Evolutionary conservation across 2,113 vertebrate species (phyloP), one percentile per base, ranked within the genome.

Genomic region (Elgaria multicarinata): DNA sequence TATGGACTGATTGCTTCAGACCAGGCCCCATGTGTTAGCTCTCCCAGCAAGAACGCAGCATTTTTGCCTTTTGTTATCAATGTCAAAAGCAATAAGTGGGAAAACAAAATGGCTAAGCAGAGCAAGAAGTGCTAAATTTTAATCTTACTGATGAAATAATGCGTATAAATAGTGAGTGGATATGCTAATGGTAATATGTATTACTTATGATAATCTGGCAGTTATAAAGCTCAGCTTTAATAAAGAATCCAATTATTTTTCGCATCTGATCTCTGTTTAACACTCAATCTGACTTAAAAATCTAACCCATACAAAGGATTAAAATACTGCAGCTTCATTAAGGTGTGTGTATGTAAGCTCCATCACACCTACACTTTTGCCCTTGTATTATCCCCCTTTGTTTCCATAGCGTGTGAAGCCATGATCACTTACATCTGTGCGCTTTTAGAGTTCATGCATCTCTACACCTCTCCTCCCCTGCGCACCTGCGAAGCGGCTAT

Each of bases 201-300:
- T 90, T 64, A 22, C 85, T 87, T 76, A 75, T 84, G 10, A 55
- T 88, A 2, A 36, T 83, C 28, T 79, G 53, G 67, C 77, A 88
- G 33, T 53, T 42, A 93, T 36, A 53, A 62, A 50, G 5, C n/a
- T 55, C 2, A 46, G 24, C 33, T 79, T 3, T 69, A 83, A 84
- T 53, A 87, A 92, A 79, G 88, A 92, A 86, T 62, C 44, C 87
- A 88, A 66, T 24, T 69, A 86, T 93, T 80, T 88, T 86, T 85
- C 83, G 64, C 7, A 62, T 75, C 26, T 4, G 83, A n/a, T 75
- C 26, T 55, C 39, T 80, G 24, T 42, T 44, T 92, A 77, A 76
- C 64, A 24, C 36, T 64, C 64, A 28, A 44, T 69, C 28, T 46
- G 46, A 44, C 66, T 64, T 67, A 58, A 74, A 74, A 33, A 36